Evolutionary conservation across 2,113 vertebrate genomes (phyloP).

Genomic region (Pungitius pungitius): DNA sequence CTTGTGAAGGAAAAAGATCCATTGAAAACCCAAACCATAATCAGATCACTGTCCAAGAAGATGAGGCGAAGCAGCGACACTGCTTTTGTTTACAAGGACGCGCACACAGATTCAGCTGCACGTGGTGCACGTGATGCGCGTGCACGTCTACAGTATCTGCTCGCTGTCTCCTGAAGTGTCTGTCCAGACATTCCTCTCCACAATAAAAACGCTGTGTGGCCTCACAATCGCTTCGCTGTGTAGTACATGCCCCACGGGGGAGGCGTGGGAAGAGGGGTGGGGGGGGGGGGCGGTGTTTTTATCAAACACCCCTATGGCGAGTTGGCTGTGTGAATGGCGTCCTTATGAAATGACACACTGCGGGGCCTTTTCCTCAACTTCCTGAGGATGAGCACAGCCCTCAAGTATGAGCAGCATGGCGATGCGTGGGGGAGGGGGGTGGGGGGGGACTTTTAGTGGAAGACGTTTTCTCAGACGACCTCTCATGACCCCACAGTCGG

Average conservation of each 20-base stretch:
- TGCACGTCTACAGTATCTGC: conserved; percentile 21
- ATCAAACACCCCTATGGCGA: conserved; percentile 40
- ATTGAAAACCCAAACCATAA: background rate
- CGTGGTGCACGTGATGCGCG: background rate
- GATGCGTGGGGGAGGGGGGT: background rate
- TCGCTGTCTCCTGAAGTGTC: conserved; percentile 55
- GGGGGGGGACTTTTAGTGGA: background rate
- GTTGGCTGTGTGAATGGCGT: conserved; percentile 47
- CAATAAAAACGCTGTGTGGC: conserved; percentile 72
- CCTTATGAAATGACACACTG: conserved; percentile 52
- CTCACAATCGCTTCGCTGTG: conserved; percentile 65
- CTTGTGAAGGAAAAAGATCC: background rate
- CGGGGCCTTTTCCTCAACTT: conserved; percentile 7
- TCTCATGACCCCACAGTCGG: conserved; percentile 48
- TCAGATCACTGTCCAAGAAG: background rate
- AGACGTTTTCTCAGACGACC: conserved; percentile 10
- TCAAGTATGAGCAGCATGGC: conserved; percentile 41
- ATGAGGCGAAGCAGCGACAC: background rate
- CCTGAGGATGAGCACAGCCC: conserved; percentile 54
- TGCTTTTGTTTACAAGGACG: too few relatives aligned
- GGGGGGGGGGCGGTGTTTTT: conserved; percentile 23
- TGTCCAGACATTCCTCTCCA: conserved; percentile 67
- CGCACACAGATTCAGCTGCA: background rate
- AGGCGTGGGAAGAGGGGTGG: background rate
- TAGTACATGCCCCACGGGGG: conserved; percentile 2